A percentile compares a stretch with the other conserved stretches of the same genome.
Conservation (phyloP, 2,888 invertebrate genomes). For the Andrena dorsata region DNA sequence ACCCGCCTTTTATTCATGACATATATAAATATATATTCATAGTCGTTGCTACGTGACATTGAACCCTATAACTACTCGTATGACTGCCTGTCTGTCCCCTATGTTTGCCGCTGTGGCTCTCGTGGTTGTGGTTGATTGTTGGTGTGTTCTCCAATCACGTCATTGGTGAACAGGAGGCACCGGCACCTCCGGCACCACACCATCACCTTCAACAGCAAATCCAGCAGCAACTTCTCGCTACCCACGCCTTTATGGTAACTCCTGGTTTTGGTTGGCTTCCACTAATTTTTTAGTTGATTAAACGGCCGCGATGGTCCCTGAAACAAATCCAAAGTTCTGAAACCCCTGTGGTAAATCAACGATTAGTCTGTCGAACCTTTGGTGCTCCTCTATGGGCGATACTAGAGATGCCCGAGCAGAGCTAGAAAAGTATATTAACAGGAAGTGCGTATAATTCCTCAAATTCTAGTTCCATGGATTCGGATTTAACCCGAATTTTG, state of each 20-base stretch:
- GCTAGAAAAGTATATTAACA: neutral
- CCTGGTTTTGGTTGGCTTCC: conserved; percentile 85
- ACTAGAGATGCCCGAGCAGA: too few relatives aligned
- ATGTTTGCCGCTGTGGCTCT: conserved; percentile 85
- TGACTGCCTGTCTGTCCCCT: conserved; percentile 85
- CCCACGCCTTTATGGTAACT: conserved; percentile 85
- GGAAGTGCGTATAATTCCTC: neutral
- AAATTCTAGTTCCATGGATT: neutral
- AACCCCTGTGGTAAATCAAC: too few relatives aligned
- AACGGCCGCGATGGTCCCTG: conserved; percentile 35
- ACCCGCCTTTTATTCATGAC: conserved; percentile 68
- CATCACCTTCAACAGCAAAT: conserved; percentile 85
- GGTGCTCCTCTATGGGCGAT: too few relatives aligned
- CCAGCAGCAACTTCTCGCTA: conserved; percentile 85
- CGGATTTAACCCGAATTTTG: neutral
- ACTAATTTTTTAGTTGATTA: conserved; percentile 81
- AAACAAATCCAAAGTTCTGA: neutral
- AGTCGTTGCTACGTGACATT: conserved; percentile 79
- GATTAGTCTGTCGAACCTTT: too few relatives aligned
- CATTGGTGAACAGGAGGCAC: conserved; percentile 85
- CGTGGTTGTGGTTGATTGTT: conserved; percentile 85
- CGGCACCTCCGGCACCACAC: conserved; percentile 84
- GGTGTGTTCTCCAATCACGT: conserved; percentile 85
- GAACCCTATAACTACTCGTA: conserved; percentile 83
- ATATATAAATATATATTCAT: conserved; percentile 70